Evolutionary conservation across 2,888 invertebrate genomes (phyloP).

Genomic region (Volucella inanis): DNA sequence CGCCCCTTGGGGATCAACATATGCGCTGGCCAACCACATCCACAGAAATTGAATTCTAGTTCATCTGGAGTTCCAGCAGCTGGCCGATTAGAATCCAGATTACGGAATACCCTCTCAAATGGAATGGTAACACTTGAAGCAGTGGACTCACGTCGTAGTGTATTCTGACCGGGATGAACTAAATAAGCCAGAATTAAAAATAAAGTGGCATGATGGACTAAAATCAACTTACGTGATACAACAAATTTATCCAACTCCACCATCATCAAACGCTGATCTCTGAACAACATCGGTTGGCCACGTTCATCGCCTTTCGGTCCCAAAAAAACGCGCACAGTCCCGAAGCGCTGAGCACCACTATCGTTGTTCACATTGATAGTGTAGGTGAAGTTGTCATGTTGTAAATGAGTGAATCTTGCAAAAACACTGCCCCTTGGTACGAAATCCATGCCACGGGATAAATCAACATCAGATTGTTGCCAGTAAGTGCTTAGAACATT

Average conservation of each 20-base stretch:
- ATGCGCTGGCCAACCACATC: slow-evolving; percentile 94
- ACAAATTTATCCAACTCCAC: slow-evolving; percentile 88
- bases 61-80: slow-evolving; percentile 84
- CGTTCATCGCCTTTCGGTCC: slow-evolving; percentile 88
- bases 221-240: slow-evolving; percentile 84
- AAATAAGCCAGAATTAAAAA: slow-evolving; percentile 69
- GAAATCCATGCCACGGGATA: slow-evolving; percentile 92
- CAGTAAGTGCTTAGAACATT: slow-evolving; percentile 89
- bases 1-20: slow-evolving; percentile 90
- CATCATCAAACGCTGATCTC: slow-evolving; percentile 86
- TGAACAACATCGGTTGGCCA: slow-evolving; percentile 85
- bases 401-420: slow-evolving; percentile 89
- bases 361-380: slow-evolving; percentile 86
- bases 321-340: slow-evolving; percentile 87
- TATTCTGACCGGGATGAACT: slow-evolving; percentile 88
- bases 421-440: slow-evolving; percentile 89
- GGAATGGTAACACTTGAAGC: slow-evolving; percentile 93
- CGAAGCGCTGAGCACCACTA: slow-evolving; percentile 83
- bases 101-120: slow-evolving; percentile 91
- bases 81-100: slow-evolving; percentile 86
- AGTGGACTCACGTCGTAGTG: slow-evolving; percentile 86
- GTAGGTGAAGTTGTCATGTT: slow-evolving; percentile 89
- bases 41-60: slow-evolving; percentile 90
- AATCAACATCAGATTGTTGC: slow-evolving; percentile 90
- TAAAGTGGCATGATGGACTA: background rate